Percentiles rank a stretch among this genome's conserved stretches.
These are phyloP conservation scores for Achlya flavicornis DNA, from an alignment of 2,888 invertebrate species.

Conservation along the genomic window DNA sequence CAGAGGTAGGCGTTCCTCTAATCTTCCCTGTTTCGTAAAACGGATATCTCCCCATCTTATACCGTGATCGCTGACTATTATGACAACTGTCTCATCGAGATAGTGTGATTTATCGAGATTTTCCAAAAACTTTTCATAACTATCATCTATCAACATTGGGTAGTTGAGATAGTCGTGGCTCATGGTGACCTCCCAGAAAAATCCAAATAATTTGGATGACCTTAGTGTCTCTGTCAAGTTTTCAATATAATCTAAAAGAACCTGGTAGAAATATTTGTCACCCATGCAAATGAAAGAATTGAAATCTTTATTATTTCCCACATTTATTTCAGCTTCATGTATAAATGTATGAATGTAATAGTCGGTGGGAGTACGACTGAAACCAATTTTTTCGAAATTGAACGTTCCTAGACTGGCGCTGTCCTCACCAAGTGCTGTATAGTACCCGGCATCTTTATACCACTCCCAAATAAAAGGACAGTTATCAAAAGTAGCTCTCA, in stretches of 20 bases:
- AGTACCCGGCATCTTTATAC: constrained; percentile 88
- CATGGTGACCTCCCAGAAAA: constrained; percentile 93
- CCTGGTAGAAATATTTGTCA: constrained; percentile 86
- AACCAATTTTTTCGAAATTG: constrained; percentile 91
- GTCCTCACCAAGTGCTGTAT: constrained; percentile 93
- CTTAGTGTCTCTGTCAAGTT: constrained; percentile 85
- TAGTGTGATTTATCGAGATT: constrained; percentile 77
- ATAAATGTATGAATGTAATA: constrained; percentile 92
- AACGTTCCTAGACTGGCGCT: constrained; percentile 91
- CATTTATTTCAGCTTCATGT: constrained; percentile 86
- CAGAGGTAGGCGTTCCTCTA: constrained; percentile 95
- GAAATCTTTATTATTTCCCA: constrained; percentile 86
- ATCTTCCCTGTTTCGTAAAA: constrained; percentile 91
- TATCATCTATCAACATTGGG: constrained; percentile 88
- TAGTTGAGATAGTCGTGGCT: constrained; percentile 94
- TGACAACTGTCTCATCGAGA: constrained; percentile 87
- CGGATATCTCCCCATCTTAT: constrained; percentile 93
- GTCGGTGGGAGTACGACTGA: constrained; percentile 91
- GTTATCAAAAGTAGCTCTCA: constrained; percentile 86
- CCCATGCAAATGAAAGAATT: constrained; percentile 90
- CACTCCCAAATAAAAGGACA: constrained; percentile 94
- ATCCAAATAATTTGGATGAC: constrained; percentile 88
- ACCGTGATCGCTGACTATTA: constrained; percentile 95
- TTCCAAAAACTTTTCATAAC: constrained; percentile 84
- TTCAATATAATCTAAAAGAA: constrained; percentile 88